These are phyloP conservation scores for Melanogrammus aeglefinus DNA, from an alignment of 2,797 vertebrate genomes.

Conservation along the genomic window DNA sequence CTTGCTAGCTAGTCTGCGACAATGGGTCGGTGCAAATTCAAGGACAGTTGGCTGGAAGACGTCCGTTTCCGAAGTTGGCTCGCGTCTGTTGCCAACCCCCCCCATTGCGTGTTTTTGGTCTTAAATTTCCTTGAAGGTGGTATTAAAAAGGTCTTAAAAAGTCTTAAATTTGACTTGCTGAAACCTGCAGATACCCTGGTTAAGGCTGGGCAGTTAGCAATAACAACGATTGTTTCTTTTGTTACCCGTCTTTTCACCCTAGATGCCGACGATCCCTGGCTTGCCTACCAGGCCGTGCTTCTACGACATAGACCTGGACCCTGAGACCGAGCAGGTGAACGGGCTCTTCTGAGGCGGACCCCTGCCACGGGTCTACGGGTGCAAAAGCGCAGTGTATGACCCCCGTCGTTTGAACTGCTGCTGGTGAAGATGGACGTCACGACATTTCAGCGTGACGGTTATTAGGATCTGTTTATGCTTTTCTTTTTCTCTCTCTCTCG, in stretches of 20 bases:
- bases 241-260: conserved; percentile 12
- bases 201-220: not conserved
- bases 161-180: too few relatives aligned
- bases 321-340: conserved; percentile 84
- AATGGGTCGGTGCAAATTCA: too few relatives aligned
- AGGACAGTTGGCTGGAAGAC: too few relatives aligned
- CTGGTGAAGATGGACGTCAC: not conserved
- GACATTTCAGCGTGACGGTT: not conserved
- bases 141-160: too few relatives aligned
- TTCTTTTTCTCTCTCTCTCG: not conserved
- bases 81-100: too few relatives aligned
- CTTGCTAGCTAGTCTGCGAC: too few relatives aligned
- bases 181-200: too few relatives aligned
- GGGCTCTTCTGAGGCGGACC: conserved; percentile 84
- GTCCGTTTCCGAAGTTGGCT: too few relatives aligned
- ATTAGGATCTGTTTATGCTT: not conserved
- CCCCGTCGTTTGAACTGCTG: not conserved
- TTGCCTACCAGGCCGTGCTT: conserved; percentile 97
- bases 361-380: conserved; percentile 31
- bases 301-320: conserved; percentile 95
- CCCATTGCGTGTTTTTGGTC: too few relatives aligned
- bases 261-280: conserved; percentile 99
- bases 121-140: too few relatives aligned
- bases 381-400: conserved; percentile 9
- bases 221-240: not conserved